A percentile compares a stretch with the other conserved stretches of the same genome.
Conservation (phyloP, 64 coral and sea anemone genomes). For the Cladopsammia gracilis region DNA sequence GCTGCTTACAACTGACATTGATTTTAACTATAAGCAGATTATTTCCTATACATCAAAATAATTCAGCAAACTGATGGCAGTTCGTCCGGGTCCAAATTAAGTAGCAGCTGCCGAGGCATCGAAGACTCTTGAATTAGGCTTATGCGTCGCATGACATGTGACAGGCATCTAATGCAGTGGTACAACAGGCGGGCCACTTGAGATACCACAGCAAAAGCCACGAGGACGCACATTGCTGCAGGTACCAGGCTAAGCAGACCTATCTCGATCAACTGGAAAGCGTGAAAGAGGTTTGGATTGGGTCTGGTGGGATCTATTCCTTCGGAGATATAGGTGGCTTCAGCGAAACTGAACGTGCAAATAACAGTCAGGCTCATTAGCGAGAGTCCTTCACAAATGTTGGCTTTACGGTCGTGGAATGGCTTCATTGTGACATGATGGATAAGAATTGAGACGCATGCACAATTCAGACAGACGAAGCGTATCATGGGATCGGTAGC, state of each 20-base stretch:
- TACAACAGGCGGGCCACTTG: not conserved
- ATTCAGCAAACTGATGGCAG: no score
- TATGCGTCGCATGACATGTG: not conserved
- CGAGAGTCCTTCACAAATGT: slow-evolving; percentile 66
- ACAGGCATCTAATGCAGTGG: not conserved
- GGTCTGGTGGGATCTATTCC: slow-evolving; percentile 64
- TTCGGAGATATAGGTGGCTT: slow-evolving; percentile 18
- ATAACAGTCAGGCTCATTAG: slow-evolving; percentile 64
- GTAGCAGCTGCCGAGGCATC: not conserved
- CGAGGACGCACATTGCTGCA: slow-evolving; percentile 14
- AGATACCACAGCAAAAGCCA: slow-evolving; percentile 18
- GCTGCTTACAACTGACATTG: no score
- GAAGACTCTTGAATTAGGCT: not conserved
- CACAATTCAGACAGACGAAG: slow-evolving; percentile 31
- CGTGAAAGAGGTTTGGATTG: not conserved
- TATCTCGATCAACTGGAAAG: slow-evolving; percentile 54
- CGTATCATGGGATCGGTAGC: slow-evolving; percentile 54
- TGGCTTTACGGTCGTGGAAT: slow-evolving; percentile 63
- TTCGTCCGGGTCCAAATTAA: not conserved
- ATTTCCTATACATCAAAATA: no score
- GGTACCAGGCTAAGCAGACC: slow-evolving; percentile 50
- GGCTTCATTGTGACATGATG: slow-evolving; percentile 76
- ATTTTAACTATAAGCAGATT: no score
- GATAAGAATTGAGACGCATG: slow-evolving; percentile 62
- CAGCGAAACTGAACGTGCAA: slow-evolving; percentile 48